Evolutionary conservation across 1,140 invertebrate species (phyloP).

Genomic region (Sarcophaga peregrina): DNA sequence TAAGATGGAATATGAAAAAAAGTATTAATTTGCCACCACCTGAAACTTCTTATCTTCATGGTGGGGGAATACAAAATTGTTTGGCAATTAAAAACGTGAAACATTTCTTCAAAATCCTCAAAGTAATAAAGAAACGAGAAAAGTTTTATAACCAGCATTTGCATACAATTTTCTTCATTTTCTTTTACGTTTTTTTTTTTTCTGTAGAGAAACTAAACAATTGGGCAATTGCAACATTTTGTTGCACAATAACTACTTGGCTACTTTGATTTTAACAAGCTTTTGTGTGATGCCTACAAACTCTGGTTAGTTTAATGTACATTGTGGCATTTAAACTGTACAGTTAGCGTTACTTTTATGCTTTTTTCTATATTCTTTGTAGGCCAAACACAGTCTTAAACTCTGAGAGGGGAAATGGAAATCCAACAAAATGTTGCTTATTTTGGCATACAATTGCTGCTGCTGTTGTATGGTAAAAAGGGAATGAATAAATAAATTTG

Average conservation of each 20-base stretch:
- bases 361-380: background rate
- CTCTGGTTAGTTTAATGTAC: background rate
- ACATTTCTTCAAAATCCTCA: too few species aligned
- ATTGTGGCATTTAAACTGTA: background rate
- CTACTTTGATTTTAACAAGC: background rate
- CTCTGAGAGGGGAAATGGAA: too few species aligned
- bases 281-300: background rate
- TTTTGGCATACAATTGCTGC: background rate
- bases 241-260: background rate
- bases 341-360: background rate
- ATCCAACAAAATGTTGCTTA: conserved; percentile 6
- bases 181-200: too few species aligned
- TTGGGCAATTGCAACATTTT: background rate
- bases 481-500: background rate
- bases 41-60: too few species aligned
- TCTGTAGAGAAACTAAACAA: background rate
- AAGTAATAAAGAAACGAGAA: too few species aligned
- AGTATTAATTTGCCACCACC: too few species aligned
- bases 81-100: too few species aligned
- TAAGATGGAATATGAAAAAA: too few species aligned
- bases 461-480: too few species aligned
- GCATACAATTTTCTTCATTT: background rate
- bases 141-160: too few species aligned
- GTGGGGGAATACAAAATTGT: too few species aligned
- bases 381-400: too few species aligned